Conservation (phyloP, 2,888 invertebrate species). For the Diaphora mendica region DNA sequence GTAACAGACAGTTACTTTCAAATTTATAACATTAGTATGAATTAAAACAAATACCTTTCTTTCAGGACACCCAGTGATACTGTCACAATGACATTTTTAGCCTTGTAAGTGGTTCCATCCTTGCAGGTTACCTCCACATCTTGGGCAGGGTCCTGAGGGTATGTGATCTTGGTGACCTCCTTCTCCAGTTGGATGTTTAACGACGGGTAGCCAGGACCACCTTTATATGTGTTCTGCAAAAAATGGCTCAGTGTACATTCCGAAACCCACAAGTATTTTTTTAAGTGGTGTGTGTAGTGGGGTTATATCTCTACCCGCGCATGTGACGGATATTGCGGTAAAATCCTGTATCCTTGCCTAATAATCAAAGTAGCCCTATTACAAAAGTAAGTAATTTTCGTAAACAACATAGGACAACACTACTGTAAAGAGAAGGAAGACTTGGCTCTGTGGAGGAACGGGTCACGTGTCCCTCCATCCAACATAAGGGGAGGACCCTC, state of each 20-base stretch:
- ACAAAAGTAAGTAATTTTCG: no score
- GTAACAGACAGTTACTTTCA: no score
- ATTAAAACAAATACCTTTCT: constrained; percentile 63
- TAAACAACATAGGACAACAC: no score
- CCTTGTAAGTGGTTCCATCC: constrained; percentile 83
- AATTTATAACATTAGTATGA: no score
- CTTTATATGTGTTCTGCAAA: constrained; percentile 71
- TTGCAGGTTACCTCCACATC: constrained; percentile 76
- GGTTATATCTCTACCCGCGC: neutral
- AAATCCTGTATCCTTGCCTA: no score
- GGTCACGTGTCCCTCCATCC: no score
- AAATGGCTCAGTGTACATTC: neutral
- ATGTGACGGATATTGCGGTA: no score
- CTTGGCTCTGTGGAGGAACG: no score
- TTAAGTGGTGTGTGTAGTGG: neutral
- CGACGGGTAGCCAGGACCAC: constrained; percentile 65
- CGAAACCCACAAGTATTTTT: neutral
- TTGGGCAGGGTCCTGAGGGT: constrained; percentile 54
- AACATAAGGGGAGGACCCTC: no score
- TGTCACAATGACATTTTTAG: constrained; percentile 89
- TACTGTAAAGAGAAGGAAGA: no score
- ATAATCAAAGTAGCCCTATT: no score
- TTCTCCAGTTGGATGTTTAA: constrained; percentile 65
- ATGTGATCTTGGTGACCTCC: constrained; percentile 66
- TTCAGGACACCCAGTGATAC: constrained; percentile 90